A percentile compares a stretch with the other conserved stretches of the same genome.
Conservation (phyloP, 2,113 vertebrate genomes). For the Cromileptes altivelis region DNA sequence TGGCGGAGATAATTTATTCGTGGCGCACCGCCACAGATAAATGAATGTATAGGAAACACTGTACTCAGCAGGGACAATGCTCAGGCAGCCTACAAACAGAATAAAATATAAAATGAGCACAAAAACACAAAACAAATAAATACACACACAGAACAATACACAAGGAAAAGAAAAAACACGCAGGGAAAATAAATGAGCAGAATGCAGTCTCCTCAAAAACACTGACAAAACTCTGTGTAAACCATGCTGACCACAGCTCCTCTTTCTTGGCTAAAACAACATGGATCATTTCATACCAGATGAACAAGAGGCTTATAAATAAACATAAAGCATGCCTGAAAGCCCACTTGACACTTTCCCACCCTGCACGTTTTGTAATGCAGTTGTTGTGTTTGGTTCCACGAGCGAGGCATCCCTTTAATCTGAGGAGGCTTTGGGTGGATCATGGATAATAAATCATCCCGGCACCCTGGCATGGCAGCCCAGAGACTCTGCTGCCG, state of each 20-base stretch:
- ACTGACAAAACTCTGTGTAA: neutral
- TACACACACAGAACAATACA: too few relatives aligned
- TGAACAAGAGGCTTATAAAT: slow-evolving; percentile 47
- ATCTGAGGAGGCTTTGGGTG: slow-evolving; percentile 58
- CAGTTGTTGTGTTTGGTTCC: slow-evolving; percentile 59
- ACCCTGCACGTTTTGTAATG: slow-evolving; percentile 36
- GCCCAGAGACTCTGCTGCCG: slow-evolving; percentile 37
- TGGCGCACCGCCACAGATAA: too few relatives aligned
- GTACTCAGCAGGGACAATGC: too few relatives aligned
- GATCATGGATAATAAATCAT: slow-evolving; percentile 79
- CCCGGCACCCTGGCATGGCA: slow-evolving; percentile 44
- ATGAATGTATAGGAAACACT: too few relatives aligned
- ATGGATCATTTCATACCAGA: slow-evolving; percentile 24
- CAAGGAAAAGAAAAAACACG: too few relatives aligned
- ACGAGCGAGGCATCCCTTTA: slow-evolving; percentile 55
- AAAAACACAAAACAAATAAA: too few relatives aligned
- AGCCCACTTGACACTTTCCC: slow-evolving; percentile 34
- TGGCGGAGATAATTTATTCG: too few relatives aligned
- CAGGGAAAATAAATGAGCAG: too few relatives aligned
- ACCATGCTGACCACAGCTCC: neutral
- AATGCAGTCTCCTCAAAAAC: neutral
- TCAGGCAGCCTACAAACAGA: too few relatives aligned
- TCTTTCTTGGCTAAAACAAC: slow-evolving; percentile 12
- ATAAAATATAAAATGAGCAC: too few relatives aligned
- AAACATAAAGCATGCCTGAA: slow-evolving; percentile 38